Evolutionary conservation across 2,888 invertebrate species (phyloP).

Genomic region (Andricus curvator): DNA sequence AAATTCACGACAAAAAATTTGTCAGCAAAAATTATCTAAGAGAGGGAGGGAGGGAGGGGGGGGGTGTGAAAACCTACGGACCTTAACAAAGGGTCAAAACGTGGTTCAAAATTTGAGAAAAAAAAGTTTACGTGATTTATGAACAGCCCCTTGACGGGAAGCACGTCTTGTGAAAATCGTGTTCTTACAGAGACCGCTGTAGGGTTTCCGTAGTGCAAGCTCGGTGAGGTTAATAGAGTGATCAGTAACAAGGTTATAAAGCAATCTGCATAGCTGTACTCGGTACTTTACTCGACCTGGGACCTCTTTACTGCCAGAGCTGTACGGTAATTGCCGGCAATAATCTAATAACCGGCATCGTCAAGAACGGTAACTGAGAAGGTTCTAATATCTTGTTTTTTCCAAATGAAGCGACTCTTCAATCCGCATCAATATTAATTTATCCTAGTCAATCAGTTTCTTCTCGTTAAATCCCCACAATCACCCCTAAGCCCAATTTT

Average conservation of each 20-base stretch:
- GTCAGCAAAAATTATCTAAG: too few species aligned
- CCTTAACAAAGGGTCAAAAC: too few species aligned
- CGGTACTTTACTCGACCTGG: constrained; percentile 56
- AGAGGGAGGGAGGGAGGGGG: too few species aligned
- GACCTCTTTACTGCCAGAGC: constrained; percentile 61
- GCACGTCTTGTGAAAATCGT: constrained; percentile 32
- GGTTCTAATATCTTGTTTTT: constrained; percentile 39
- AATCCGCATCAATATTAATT: constrained; percentile 2
- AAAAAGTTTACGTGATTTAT: too few species aligned
- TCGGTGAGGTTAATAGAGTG: constrained; percentile 74
- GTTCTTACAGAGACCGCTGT: constrained; percentile 29
- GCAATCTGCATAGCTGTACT: constrained; percentile 77
- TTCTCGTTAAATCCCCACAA: neutral
- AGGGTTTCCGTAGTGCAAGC: constrained; percentile 55
- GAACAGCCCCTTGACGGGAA: neutral
- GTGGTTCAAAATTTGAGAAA: too few species aligned
- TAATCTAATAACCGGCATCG: constrained; percentile 73
- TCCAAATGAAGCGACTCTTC: constrained; percentile 17
- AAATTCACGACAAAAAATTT: too few species aligned
- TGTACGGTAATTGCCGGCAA: constrained; percentile 72
- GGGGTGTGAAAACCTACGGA: too few species aligned
- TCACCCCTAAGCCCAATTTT: neutral
- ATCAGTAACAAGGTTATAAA: constrained; percentile 77
- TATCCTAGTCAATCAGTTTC: neutral
- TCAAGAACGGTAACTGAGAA: constrained; percentile 69